Evolutionary conservation across 2,113 vertebrate species (phyloP).

Genomic region (Tetrax tetrax): DNA sequence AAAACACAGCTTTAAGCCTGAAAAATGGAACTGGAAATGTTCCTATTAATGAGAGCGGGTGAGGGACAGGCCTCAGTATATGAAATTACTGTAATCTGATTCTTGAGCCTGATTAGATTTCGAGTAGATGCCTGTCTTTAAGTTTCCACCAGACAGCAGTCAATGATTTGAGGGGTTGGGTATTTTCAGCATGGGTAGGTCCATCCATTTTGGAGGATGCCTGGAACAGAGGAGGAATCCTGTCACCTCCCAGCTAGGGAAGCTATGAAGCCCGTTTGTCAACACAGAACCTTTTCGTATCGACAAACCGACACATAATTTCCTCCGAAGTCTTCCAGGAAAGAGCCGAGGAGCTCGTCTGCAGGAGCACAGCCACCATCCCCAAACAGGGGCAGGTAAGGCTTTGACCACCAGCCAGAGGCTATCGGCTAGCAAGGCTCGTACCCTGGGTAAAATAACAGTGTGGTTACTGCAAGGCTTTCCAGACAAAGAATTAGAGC

Average conservation of each 20-base stretch:
- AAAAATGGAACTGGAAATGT: not conserved
- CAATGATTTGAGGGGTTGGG: not conserved
- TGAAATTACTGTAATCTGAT: not conserved
- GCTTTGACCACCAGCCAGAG: not conserved
- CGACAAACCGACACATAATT: accelerated
- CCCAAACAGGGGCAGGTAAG: not conserved
- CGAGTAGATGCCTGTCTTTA: not conserved
- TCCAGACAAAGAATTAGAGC: not conserved
- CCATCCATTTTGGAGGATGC: not conserved
- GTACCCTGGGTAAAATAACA: not conserved
- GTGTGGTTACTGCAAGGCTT: not conserved
- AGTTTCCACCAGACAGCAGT: not conserved
- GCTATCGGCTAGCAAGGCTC: not conserved
- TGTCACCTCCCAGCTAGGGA: not conserved
- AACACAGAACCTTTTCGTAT: not conserved
- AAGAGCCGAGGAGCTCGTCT: not conserved
- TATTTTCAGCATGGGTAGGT: not conserved
- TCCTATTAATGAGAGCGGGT: not conserved
- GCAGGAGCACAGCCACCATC: not conserved
- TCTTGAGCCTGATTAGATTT: not conserved
- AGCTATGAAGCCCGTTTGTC: accelerated
- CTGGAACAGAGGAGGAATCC: not conserved
- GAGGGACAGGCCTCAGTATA: not conserved
- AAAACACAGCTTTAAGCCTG: not conserved
- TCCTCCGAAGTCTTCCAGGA: not conserved